Evolutionary conservation across 2,888 invertebrate genomes (phyloP).

Genomic region (Cynaeus angustus): DNA sequence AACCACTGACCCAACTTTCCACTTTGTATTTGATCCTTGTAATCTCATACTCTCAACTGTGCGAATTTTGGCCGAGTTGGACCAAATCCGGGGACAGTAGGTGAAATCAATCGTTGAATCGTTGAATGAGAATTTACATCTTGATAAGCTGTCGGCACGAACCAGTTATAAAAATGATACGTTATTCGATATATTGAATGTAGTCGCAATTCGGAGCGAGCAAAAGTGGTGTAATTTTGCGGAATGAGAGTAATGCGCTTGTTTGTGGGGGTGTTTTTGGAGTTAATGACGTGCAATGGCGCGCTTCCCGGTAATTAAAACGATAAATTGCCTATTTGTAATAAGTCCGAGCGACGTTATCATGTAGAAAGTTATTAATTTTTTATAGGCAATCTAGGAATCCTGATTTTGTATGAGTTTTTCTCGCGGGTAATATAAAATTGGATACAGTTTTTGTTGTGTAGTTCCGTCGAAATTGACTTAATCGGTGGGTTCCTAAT

Average conservation of each 20-base stretch:
- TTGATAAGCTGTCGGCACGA: constrained; percentile 16
- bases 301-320: constrained; percentile 26
- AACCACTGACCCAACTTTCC: constrained; percentile 18
- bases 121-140: constrained; percentile 1
- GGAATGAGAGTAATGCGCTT: constrained; percentile 13
- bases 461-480: constrained; percentile 67
- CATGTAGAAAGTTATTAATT: constrained; percentile 57
- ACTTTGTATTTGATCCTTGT: constrained; percentile 18
- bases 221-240: background rate
- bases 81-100: constrained; percentile 10
- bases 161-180: constrained; percentile 12
- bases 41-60: background rate
- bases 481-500: constrained; percentile 68
- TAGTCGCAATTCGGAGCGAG: constrained; percentile 6
- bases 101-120: constrained; percentile 25
- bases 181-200: too few relatives aligned
- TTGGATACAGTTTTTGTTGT: constrained; percentile 67
- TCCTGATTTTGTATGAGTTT: constrained; percentile 54
- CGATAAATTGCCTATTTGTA: constrained; percentile 30
- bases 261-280: constrained; percentile 24
- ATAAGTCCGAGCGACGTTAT: constrained; percentile 6
- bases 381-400: constrained; percentile 56
- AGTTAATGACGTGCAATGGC: constrained; percentile 19
- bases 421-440: constrained; percentile 64
- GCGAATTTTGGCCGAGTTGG: constrained; percentile 20